Evolutionary conservation across 2,888 invertebrate genomes (phyloP), one percentile per base, ranked within the genome.

Genomic region (Lasioglossum calceatum): DNA sequence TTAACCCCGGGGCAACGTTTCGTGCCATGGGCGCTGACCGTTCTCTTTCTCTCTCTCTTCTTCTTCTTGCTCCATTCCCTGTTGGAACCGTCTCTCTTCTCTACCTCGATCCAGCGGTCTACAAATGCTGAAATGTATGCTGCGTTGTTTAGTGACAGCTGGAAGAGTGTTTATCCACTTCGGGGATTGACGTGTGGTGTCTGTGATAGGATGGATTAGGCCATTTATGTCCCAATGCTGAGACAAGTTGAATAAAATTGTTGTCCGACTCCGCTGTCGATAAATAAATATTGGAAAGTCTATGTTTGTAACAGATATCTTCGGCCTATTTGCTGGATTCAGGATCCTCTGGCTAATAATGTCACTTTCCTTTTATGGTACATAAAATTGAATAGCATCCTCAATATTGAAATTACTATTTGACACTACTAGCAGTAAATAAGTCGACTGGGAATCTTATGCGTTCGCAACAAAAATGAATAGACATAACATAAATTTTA

Each of bases 1-100:
- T 95, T 95, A 92, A 94, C 93, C 93, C 92, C 91, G 87, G 84
- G 87, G 91, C 92, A 90, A 91, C 89, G 90, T 92, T 91, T 89
- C 88, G 82, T 83, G 85, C 87, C 82, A 89, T 84, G 82, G 81
- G 54, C 87, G 90, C 88, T 91, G 91, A 89, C 88, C 91, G 85
- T 82, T 77, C 50, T 44, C 75, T 54, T 16, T 27, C 42, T 27
- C n/a, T 19, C 32, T 14, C 50, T 12, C 27, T 50, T 23, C 58
- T 36, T 16, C 67, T 77, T 27, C 39, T n/a, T 36, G 27, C 42
- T 12, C 7, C 27, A 32, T 27, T 5, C 61, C 27, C 61, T 61
- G 27, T 61, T 16, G 14, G 16, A 27, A 27, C 27, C 27, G 27
- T 61, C 61, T 44, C 75, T 58, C 27, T 32, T 39, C 23, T 36